These are phyloP conservation scores for Hydroisotoma schaefferi DNA, from an alignment of 2,888 invertebrate species.

Conservation along the genomic window DNA sequence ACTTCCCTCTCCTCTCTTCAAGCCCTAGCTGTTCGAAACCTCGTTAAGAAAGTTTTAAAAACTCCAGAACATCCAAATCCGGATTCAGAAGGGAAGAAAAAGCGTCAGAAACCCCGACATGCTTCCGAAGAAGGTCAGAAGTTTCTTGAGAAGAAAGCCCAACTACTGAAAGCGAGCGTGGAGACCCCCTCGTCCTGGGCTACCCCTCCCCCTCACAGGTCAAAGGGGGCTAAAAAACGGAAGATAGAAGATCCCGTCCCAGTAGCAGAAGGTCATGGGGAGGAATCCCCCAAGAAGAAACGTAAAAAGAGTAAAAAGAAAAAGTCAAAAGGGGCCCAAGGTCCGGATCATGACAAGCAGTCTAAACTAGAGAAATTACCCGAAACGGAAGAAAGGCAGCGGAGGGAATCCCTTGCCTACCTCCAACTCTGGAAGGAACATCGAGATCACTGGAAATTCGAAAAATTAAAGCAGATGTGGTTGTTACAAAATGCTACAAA, in stretches of 20 bases:
- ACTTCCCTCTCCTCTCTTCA: too few species aligned
- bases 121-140: slow-evolving; percentile 20
- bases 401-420: slow-evolving; percentile 33
- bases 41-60: too few species aligned
- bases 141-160: slow-evolving; percentile 13
- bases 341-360: not conserved
- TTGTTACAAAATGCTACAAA: slow-evolving; percentile 60
- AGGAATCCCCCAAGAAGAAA: slow-evolving; percentile 9
- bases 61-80: too few species aligned
- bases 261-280: not conserved
- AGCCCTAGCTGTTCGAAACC: too few species aligned
- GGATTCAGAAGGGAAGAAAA: too few species aligned
- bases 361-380: slow-evolving; percentile 6
- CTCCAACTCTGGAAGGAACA: slow-evolving; percentile 66
- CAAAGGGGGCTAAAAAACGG: not conserved
- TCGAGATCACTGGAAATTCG: slow-evolving; percentile 71
- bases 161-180: not conserved
- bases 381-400: slow-evolving; percentile 23
- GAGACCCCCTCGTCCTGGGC: too few species aligned
- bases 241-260: not conserved
- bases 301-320: slow-evolving; percentile 14
- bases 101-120: slow-evolving; percentile 24
- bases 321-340: not conserved
- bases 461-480: slow-evolving; percentile 74
- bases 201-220: too few species aligned